Evolutionary conservation across 2,113 vertebrate species (phyloP).

Genomic region (Corythaixoides concolor): DNA sequence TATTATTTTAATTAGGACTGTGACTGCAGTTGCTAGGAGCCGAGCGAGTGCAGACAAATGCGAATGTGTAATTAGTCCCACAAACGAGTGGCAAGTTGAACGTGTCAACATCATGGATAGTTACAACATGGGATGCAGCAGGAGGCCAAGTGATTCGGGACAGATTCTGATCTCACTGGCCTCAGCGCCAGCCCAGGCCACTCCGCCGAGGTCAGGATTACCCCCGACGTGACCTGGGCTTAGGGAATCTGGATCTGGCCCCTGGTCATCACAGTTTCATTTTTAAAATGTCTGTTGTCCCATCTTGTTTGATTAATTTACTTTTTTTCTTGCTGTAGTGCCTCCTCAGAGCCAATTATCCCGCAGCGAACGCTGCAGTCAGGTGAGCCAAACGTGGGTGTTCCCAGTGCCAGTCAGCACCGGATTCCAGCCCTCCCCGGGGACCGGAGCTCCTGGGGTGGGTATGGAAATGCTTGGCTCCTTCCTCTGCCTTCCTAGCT

Average conservation of each 20-base stretch:
- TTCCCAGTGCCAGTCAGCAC: not conserved
- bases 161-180: constrained; percentile 23
- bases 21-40: constrained; percentile 73
- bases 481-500: constrained; percentile 38
- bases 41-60: constrained; percentile 65
- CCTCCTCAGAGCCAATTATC: not conserved
- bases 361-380: not conserved
- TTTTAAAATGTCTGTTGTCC: constrained; percentile 23
- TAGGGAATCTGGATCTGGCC: not conserved
- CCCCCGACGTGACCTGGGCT: not conserved
- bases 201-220: not conserved
- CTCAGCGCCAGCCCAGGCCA: not conserved
- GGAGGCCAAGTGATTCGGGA: constrained; percentile 23
- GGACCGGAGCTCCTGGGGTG: constrained; percentile 32
- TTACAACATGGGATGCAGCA: constrained; percentile 9
- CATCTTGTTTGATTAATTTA: not conserved
- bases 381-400: constrained; percentile 12
- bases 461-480: constrained; percentile 54
- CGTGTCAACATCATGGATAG: constrained; percentile 57
- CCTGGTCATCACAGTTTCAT: not conserved
- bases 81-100: constrained; percentile 68
- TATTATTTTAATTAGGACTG: constrained; percentile 77
- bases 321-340: not conserved
- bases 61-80: constrained; percentile 69
- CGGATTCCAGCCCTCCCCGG: constrained; percentile 18